Evolutionary conservation across 2,113 vertebrate genomes (phyloP), one percentile per base, ranked within the genome.

Genomic region (Corythoichthys intestinalis): DNA sequence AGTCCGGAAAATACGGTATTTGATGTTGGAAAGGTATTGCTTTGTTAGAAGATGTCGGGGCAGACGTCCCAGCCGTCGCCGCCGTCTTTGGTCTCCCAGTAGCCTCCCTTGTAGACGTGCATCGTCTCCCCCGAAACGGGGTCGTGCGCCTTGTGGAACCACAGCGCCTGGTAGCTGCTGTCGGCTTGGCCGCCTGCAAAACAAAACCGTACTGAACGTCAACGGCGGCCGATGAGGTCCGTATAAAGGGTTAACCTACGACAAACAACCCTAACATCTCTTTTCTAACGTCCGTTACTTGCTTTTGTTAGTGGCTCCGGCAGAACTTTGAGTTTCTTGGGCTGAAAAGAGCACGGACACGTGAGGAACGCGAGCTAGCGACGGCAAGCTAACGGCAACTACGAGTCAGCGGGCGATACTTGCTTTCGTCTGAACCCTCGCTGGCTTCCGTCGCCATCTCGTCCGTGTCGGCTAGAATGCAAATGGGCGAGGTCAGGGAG

Each of bases 61-160:
- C 96, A 98, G 65, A 80, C 41, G 67, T 79, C 90, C 96, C 96
- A 98, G 86, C 80, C 86, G 77, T 94, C 93, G 61, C 95, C 93
- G 58, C 90, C 91, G 3, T 98, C 91, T 76, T 93, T 93, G 61
- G 93, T 90, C 75, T 98, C 96, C 97, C 97, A 99, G 90, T 99
- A 99, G 0, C 95, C 96, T 0, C 96, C 96, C 64, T 88, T 92
- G 89, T 96, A 99, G 85, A 97, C 74, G n/a, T 97, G 94, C 1
- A 93, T 84, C 65, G 91, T 66, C 87, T 99, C 96, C 86, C 94
- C 94, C 0, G 95, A 96, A 6, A 83, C 81, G 0, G 91, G 90
- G 77, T 99, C 96, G 57, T 94, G 92, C 7, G 79, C 82, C 60
- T 92, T 91, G 75, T 98, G 94, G 49, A 99, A 99, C 97, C 97